Percentiles rank a stretch among this genome's conserved stretches.
phyloP scores from a whole-genome alignment of 2,113 vertebrate species.

The Gallinago jamesoni region DNA sequence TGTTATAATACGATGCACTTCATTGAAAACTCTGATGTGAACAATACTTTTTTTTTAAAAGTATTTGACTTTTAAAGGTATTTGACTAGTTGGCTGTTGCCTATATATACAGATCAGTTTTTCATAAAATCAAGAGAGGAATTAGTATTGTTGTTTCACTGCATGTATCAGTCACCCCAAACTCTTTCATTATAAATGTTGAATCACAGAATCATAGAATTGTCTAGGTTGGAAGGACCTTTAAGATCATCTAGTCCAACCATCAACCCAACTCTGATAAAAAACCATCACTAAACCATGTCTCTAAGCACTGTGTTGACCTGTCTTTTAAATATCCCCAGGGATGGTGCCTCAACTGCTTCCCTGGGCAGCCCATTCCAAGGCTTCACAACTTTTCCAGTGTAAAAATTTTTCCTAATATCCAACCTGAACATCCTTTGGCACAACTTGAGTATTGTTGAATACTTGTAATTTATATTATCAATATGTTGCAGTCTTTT shows the following conservation, averaged over 20 bases:
- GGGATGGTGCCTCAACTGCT: no score
- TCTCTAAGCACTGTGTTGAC: no score
- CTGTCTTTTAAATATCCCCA: no score
- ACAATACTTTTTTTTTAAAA: not conserved
- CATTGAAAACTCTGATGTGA: not conserved
- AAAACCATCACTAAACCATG: no score
- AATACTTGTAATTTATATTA: conserved; percentile 23
- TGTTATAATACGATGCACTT: not conserved
- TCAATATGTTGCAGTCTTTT: not conserved
- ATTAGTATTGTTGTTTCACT: conserved; percentile 10
- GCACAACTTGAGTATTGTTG: not conserved
- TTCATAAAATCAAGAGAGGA: conserved; percentile 8
- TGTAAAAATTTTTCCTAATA: no score
- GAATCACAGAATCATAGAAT: not conserved
- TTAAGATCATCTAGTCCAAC: no score
- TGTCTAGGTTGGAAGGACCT: no score
- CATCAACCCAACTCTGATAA: no score
- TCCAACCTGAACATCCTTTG: no score
- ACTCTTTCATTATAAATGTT: not conserved
- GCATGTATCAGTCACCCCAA: not conserved
- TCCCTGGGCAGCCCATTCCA: no score
- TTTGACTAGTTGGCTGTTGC: not conserved
- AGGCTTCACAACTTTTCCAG: no score
- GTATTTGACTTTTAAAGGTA: not conserved
- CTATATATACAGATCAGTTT: not conserved